phyloP scores from a whole-genome alignment of 1,140 invertebrate species.

The Zophobas atratus region DNA sequence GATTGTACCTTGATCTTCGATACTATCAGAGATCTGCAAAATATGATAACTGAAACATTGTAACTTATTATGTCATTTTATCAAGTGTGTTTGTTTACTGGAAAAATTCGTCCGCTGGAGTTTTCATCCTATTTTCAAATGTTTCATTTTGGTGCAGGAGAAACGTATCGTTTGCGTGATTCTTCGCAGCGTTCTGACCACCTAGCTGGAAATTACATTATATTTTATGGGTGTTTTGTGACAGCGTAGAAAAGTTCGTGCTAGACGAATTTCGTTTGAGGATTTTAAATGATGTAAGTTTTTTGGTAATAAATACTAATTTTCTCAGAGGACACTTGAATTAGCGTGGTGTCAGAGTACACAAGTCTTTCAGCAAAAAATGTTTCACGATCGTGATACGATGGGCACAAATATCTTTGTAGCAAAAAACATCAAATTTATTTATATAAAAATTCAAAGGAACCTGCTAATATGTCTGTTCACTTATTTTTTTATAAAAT shows the following conservation, averaged over 20 bases:
- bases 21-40: slow-evolving; percentile 76
- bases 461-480: too few species aligned
- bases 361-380: neutral
- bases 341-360: too few species aligned
- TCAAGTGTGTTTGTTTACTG: slow-evolving; percentile 75
- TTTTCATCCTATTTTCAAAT: slow-evolving; percentile 64
- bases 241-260: too few species aligned
- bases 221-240: neutral
- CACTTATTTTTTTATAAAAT: too few species aligned
- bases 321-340: too few species aligned
- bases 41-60: slow-evolving; percentile 77
- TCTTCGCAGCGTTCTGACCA: slow-evolving; percentile 11
- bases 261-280: too few species aligned
- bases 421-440: too few species aligned
- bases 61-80: slow-evolving; percentile 5
- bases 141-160: slow-evolving; percentile 14
- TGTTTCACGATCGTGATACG: neutral
- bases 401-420: too few species aligned
- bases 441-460: too few species aligned
- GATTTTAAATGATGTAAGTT: too few species aligned
- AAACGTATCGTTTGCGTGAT: slow-evolving; percentile 28
- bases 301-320: neutral
- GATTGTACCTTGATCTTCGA: slow-evolving; percentile 79
- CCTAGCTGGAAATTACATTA: slow-evolving; percentile 19
- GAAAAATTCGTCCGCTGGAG: slow-evolving; percentile 89